Base-by-base conservation (phyloP, 2,797 vertebrate genomes). In the Crenichthys baileyi region DNA sequence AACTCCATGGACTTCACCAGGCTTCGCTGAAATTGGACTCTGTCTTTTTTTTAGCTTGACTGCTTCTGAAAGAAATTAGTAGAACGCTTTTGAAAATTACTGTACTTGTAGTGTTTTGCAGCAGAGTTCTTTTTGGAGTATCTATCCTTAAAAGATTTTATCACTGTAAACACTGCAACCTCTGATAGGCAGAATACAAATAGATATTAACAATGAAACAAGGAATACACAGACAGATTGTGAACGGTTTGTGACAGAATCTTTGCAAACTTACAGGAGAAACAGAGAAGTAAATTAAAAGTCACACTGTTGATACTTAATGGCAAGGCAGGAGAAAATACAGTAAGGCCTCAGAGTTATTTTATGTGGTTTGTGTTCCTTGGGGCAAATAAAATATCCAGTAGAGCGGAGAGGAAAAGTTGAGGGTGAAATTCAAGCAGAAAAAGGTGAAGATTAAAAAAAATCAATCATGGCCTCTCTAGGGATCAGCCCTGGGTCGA, bases 391-490 rank as follows among this genome's bases (percentile, higher is more conserved):
- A 51, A 75, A 81, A 79, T 78, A 78, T 83, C 76, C 81, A 82
- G 78, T 58, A 78, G 78, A 87, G 73, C 31, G 12, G 63, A 51
- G 44, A 51, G 2, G 15, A 13, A 77, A 76, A 61, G 70, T 46
- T 58, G 71, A 78, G 74, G 78, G 77, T 80, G 77, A 81, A 80
- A 82, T 85, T 76, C 77, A 79, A 65, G 77, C 65, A 83, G 78
- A 53, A 75, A 82, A 87, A 81, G 84, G 84, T 85, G 79, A 50
- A 84, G 85, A 88, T 84, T 77, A 63, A 87, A 86, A 81, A 70
- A 77, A 86, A 85, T 84, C 82, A 85, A 83, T 85, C 84, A 79
- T 22, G 75, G 74, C 55, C 55, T 70, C 72, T 81, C 71, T 3
- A 11, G 65, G 81, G 83, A 83, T 84, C 78, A 77, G 82, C 72